Evolutionary conservation across 2,888 invertebrate species (phyloP).

Genomic region (Bedellia somnulentella): DNA sequence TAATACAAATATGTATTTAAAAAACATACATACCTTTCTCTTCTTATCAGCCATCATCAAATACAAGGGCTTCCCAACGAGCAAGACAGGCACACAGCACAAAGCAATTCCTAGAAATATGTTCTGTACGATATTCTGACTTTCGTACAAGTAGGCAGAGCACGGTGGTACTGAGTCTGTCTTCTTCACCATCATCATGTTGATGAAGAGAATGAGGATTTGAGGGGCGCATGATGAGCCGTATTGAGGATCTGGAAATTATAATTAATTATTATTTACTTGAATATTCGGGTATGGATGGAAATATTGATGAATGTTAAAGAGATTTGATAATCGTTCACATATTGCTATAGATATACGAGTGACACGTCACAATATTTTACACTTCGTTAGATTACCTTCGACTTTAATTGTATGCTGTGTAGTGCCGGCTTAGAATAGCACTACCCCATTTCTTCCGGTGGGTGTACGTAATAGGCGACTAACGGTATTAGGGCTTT

Average conservation of each 20-base stretch:
- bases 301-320: no score
- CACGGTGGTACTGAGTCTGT: slow-evolving; percentile 42
- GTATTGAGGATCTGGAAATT: slow-evolving; percentile 31
- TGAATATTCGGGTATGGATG: neutral
- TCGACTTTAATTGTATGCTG: no score
- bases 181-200: slow-evolving; percentile 72
- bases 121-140: slow-evolving; percentile 63
- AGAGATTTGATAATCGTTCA: no score
- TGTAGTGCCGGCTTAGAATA: no score
- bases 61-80: slow-evolving; percentile 76
- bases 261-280: slow-evolving; percentile 1
- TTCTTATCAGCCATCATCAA: slow-evolving; percentile 49
- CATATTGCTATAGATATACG: no score
- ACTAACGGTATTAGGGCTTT: no score
- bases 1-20: neutral
- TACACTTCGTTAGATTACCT: no score
- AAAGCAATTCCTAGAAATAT: slow-evolving; percentile 66
- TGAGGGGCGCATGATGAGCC: slow-evolving; percentile 72
- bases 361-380: no score
- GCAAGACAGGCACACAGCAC: slow-evolving; percentile 74
- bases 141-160: slow-evolving; percentile 60
- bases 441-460: no score
- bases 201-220: slow-evolving; percentile 77
- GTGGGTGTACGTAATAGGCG: no score
- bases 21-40: slow-evolving; percentile 21